Conservation (phyloP, 2,113 vertebrate species). For the Drymodes brunneopygia region DNA sequence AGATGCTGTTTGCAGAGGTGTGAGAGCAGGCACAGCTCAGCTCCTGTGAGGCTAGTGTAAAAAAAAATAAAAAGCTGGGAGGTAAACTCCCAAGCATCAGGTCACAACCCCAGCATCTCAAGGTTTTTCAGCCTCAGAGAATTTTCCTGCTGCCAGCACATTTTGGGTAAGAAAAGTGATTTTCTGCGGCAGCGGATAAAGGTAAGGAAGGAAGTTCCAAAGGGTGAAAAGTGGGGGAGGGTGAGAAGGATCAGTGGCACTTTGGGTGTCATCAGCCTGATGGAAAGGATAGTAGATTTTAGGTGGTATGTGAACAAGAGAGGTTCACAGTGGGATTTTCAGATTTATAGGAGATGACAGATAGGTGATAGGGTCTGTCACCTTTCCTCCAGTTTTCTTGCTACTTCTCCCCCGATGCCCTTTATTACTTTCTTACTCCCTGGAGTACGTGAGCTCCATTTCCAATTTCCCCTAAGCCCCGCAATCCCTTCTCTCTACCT, state of each 20-base stretch:
- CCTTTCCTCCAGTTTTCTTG: background rate
- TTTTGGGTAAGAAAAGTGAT: background rate
- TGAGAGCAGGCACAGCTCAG: background rate
- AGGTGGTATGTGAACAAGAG: background rate
- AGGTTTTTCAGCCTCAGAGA: background rate
- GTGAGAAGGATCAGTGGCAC: background rate
- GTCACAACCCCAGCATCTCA: background rate
- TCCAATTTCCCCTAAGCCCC: background rate
- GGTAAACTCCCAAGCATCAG: background rate
- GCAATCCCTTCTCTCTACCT: background rate
- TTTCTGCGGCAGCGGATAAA: background rate
- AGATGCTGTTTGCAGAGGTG: background rate
- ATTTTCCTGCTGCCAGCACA: background rate
- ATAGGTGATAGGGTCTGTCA: background rate
- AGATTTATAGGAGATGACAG: background rate
- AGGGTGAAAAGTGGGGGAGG: background rate
- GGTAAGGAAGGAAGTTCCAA: background rate
- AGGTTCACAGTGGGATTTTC: background rate
- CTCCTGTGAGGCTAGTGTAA: background rate
- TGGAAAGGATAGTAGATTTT: background rate
- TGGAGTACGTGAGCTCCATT: background rate
- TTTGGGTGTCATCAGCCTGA: background rate
- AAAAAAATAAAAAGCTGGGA: background rate
- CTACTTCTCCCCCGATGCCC: background rate
- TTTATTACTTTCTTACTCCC: background rate